Evolutionary conservation across 2,888 invertebrate species (phyloP).

Genomic region (Dichetophora obliterata): DNA sequence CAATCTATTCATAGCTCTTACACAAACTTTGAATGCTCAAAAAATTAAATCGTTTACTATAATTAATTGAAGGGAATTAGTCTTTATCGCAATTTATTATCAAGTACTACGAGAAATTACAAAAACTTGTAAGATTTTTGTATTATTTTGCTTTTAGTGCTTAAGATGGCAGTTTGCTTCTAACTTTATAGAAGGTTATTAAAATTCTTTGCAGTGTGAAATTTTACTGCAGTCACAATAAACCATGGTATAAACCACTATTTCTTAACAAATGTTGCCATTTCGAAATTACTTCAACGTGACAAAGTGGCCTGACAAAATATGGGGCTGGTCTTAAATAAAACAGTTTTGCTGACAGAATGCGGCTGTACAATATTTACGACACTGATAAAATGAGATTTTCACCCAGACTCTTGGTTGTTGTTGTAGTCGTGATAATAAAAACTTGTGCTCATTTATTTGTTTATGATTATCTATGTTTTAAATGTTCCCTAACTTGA

Average conservation of each 20-base stretch:
- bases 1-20: no score
- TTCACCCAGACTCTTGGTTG: background rate
- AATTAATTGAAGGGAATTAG: no score
- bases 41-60: no score
- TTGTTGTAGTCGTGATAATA: background rate
- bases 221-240: background rate
- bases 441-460: background rate
- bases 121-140: no score
- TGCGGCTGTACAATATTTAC: background rate
- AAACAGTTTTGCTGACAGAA: background rate
- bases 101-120: no score
- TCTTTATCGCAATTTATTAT: no score
- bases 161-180: no score
- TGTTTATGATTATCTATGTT: background rate
- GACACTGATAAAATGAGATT: background rate
- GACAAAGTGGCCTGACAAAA: background rate
- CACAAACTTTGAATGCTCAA: no score
- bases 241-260: background rate
- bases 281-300: background rate
- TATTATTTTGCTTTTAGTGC: no score
- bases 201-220: background rate
- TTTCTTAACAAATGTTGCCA: conserved; percentile 18
- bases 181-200: background rate
- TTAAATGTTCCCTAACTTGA: background rate
- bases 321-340: background rate